Conservation (phyloP, 2,888 invertebrate species). For the Brachycybe producta region DNA sequence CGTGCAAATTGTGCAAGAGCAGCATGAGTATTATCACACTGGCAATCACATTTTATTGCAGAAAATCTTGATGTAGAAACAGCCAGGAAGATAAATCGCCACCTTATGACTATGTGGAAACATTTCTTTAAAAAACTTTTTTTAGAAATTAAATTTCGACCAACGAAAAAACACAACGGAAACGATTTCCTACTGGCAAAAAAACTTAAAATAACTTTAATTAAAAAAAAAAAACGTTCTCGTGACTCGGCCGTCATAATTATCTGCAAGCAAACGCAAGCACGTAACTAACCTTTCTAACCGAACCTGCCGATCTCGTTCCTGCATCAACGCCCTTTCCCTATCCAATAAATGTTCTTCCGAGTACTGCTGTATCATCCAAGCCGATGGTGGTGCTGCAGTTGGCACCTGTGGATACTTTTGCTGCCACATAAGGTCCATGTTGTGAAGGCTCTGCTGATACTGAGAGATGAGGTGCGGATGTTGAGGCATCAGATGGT, state of each 20-base stretch:
- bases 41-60: no score
- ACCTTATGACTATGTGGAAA: no score
- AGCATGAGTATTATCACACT: no score
- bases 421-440: constrained; percentile 33
- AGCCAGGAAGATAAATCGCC: no score
- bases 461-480: constrained; percentile 16
- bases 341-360: constrained; percentile 26
- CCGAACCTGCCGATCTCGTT: constrained; percentile 52
- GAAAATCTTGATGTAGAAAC: no score
- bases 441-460: constrained; percentile 6
- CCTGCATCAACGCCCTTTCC: constrained; percentile 4
- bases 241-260: not conserved
- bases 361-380: constrained; percentile 29
- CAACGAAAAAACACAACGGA: no score
- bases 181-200: no score
- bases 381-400: constrained; percentile 24
- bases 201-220: not conserved
- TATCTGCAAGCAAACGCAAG: no score
- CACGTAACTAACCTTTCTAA: constrained; percentile 50
- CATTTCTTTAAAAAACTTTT: no score
- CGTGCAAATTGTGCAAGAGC: no score
- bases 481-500: constrained; percentile 10
- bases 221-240: not conserved
- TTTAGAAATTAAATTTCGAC: no score
- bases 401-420: constrained; percentile 30